A percentile compares a stretch with the other conserved stretches of the same genome.
phyloP scores from a whole-genome alignment of 2,888 invertebrate genomes.

The Ormyrus labotus region DNA sequence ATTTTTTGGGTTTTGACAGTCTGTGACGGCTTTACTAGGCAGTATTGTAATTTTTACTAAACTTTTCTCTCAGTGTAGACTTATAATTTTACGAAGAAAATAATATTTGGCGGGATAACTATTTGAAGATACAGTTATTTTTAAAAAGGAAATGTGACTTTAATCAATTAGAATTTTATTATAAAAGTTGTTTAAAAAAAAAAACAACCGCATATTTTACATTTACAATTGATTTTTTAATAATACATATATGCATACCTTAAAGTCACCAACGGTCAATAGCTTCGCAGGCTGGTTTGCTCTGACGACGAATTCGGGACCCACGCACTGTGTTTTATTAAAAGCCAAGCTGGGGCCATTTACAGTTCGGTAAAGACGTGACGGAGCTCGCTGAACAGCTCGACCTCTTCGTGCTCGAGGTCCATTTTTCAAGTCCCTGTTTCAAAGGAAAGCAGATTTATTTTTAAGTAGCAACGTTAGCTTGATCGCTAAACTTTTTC shows the following conservation, averaged over 20 bases:
- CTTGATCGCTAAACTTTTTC: conserved; percentile 22
- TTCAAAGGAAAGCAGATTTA: conserved; percentile 4
- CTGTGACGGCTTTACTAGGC: too few species aligned
- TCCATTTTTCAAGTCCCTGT: conserved; percentile 65
- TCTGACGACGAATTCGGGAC: conserved; percentile 87
- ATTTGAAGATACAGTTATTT: not conserved
- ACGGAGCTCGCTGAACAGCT: conserved; percentile 85
- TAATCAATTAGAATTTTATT: too few species aligned
- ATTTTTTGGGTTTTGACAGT: too few species aligned
- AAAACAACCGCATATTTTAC: too few species aligned
- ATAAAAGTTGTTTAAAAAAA: too few species aligned
- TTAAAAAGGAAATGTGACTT: not conserved
- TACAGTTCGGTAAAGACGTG: conserved; percentile 82
- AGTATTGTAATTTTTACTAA: too few species aligned
- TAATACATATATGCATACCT: conserved; percentile 68
- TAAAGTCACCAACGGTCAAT: conserved; percentile 79
- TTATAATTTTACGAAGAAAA: not conserved
- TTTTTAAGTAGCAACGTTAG: conserved; percentile 5
- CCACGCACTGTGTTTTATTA: conserved; percentile 77
- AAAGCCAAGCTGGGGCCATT: conserved; percentile 75
- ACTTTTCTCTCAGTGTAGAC: too few species aligned
- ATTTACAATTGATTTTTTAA: too few species aligned
- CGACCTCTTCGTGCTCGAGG: conserved; percentile 77
- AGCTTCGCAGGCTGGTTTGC: conserved; percentile 82
- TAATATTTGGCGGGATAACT: not conserved